Evolutionary conservation across 2,113 vertebrate species (phyloP).

Genomic region (Microcebus ravelobensis): DNA sequence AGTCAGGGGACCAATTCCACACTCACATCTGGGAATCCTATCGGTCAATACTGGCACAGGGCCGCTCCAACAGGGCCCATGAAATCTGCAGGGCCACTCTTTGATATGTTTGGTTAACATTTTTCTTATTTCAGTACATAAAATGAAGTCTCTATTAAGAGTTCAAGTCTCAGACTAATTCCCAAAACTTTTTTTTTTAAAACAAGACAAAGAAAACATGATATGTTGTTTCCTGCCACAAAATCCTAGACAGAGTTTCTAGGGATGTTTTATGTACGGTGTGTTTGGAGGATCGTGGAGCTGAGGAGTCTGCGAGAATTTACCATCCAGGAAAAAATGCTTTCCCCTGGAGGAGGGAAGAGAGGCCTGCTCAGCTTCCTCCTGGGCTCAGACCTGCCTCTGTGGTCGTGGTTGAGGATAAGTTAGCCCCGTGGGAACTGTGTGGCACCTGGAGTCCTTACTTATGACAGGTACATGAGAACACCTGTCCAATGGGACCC

Average conservation of each 20-base stretch:
- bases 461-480: background rate
- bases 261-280: background rate
- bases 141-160: background rate
- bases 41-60: conserved; percentile 47
- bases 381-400: background rate
- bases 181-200: background rate
- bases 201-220: background rate
- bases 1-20: conserved; percentile 5
- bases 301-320: background rate
- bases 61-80: background rate
- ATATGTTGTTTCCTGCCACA: background rate
- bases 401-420: background rate
- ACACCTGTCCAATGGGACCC: background rate
- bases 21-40: conserved; percentile 53
- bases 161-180: background rate
- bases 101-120: background rate
- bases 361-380: background rate
- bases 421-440: background rate
- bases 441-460: background rate
- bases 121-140: background rate
- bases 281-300: background rate
- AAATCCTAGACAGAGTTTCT: background rate
- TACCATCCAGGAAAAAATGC: background rate
- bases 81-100: background rate
- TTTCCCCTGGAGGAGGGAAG: background rate